Evolutionary conservation across 2,888 invertebrate species (phyloP), one percentile per base, ranked within the genome.

Genomic region (Dryadula phaetusa): DNA sequence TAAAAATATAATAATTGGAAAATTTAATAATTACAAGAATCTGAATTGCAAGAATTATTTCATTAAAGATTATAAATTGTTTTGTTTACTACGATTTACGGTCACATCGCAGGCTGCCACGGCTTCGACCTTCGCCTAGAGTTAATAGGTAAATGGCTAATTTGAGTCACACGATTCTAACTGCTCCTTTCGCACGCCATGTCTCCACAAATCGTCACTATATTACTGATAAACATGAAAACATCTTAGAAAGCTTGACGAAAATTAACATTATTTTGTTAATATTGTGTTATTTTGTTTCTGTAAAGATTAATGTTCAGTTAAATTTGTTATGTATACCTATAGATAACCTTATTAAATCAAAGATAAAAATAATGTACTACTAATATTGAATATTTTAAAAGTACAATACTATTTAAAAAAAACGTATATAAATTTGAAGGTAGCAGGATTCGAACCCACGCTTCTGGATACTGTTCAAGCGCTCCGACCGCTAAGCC

Each of bases 31-130:
- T 18, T 44, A 18, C 18, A 2, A 3, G 1, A 3, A 18, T 46
- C 3, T 12, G 12, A 14, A 22, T 12, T 3, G 4, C 14, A 22
- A 10, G 10, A 22, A 16, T 22, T 22, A 46, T 20, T 20, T 46
- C 10, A 10, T 18, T 44, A 18, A 10, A 46, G 4, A 25, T 22
- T 20, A 22, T 56, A 40, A 22, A 25, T 2, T 54, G 3, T 25
- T 25, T 40, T 40, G 14, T 20, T 40, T 28, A 34, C 18, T 61
- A 16, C 46, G 22, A 22, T 52, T 53, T 53, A 28, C 73, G 79
- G 82, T 80, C 74, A 78, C 76, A 74, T 86, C 86, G 80, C 86
- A 72, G 84, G 75, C 82, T 86, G 86, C 84, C 86, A 84, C 86
- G 82, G 78, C 62, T 75, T 70, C 80, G 87, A 83, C 87, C 88